Evolutionary conservation across 2,888 invertebrate genomes (phyloP), one percentile per base, ranked within the genome.

Genomic region (Oscheius onirici): DNA sequence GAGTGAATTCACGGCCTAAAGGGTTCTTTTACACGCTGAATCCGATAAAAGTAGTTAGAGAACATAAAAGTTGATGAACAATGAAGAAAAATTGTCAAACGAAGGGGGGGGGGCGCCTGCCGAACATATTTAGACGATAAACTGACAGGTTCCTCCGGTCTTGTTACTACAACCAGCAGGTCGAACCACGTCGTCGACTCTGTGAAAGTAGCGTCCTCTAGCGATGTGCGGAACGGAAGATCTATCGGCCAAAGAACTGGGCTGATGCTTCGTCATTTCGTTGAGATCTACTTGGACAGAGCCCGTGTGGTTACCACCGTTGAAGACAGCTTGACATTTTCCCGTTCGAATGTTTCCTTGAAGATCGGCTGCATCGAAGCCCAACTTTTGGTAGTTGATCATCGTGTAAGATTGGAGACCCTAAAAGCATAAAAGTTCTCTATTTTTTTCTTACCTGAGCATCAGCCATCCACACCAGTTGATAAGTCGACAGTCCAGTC

Each of bases 341-440:
- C 78, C 81, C 11, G 71, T 73, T 17, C 73, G 51, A n/a, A 57
- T 65, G 70, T 79, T 76, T 67, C 75, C 75, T 17, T 71, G 65
- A n/a, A 82, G 41, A 69, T 82, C 82, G 24, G 75, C 72, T 0
- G 94, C 93, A 68, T 94, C 94, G 95, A 95, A 96, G 84, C 92
- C 92, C 71, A 97, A 91, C 79, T 93, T 92, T 57, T 92, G 91
- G 88, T 97, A 97, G 90, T 97, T 97, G 89, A 94, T 95, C 67
- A 97, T 94, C 0, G 93, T 94, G 88, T 95, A 97, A 0, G 95
- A 94, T 86, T 93, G 93, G 1, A 94, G 93, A 90, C 95, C 95
- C 88, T 95, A 95, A 0, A 67, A 49, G 10, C 3, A 28, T 6
- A 24, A 11, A 6, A 26, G 2, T 34, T 15, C 3, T 28, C 67